phyloP scores from a whole-genome alignment of 2,113 vertebrate genomes.

The Burhinus bistriatus region DNA sequence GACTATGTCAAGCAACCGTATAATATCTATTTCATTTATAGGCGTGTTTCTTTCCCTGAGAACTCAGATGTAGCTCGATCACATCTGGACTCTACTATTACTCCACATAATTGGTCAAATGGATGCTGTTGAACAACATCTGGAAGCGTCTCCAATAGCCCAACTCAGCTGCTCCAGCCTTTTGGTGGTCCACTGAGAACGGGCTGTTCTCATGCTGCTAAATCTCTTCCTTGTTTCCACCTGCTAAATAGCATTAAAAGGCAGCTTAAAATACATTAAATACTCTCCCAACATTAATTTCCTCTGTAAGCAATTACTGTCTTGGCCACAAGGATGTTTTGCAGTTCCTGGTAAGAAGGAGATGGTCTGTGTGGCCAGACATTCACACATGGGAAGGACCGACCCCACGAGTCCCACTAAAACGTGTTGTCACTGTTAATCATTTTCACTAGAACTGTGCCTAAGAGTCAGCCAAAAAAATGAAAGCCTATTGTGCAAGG shows the following conservation, averaged over 20 bases:
- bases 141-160: background rate
- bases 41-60: background rate
- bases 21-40: conserved; percentile 11
- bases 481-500: background rate
- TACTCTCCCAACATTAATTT: background rate
- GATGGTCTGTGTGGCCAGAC: background rate
- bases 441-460: background rate
- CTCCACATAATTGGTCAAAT: background rate
- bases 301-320: background rate
- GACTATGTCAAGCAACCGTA: background rate
- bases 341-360: background rate
- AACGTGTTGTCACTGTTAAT: background rate
- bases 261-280: conserved; percentile 7
- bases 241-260: conserved; percentile 19
- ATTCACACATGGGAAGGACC: background rate
- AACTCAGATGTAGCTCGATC: background rate
- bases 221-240: conserved; percentile 25
- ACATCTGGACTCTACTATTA: conserved; percentile 6
- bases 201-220: background rate
- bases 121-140: conserved; percentile 19
- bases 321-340: background rate
- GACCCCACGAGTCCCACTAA: background rate
- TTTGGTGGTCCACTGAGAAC: background rate
- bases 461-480: background rate
- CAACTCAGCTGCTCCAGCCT: conserved; percentile 4